Base-by-base conservation (phyloP, 2,888 invertebrate species). In the Disparrhopalites patrizii region DNA sequence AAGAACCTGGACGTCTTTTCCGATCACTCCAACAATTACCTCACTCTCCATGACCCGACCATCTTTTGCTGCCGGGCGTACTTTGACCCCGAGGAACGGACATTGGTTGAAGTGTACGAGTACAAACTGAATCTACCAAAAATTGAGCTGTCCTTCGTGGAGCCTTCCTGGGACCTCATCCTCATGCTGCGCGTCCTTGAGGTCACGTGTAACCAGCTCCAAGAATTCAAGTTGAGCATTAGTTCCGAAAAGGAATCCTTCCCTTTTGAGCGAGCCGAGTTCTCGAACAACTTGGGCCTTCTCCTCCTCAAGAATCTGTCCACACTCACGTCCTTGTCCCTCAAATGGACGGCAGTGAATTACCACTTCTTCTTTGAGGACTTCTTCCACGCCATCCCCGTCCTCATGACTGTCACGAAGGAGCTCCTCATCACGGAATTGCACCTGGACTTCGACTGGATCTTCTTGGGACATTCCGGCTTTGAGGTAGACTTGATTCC, bases 361-460 rank as follows among this genome's bases (percentile, higher is more conserved):
- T 69, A 23, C 62, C 67, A 33, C 60, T 70, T 62, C 62, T 69
- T 63, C 55, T 69, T 69, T 54, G 69, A 69, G 3, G 72, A 72
- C 36, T 68, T 70, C 20, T 57, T 70, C 28, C 61, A 65, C 13
- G 65, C 65, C 28, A 18, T 70, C 0, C 61, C 66, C 1, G 68
- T 70, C 13, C 61, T 72, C 28, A 58, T 51, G n/a, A 68, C 66
- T 62, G 47, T 43, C n/a, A 43, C 15, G 10, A 40, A 55, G n/a
- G 54, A 65, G 10, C 60, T 68, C 43, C 31, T 65, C 36, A 47
- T 72, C 33, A 69, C 68, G 15, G 57, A 67, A 36, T 52, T 72
- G 1, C 56, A 58, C 23, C 43, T 72, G 27, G 60, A 67, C 25
- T 69, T 70, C 31, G 72, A 72, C 58, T 72, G 70, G 69, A 67